These are phyloP conservation scores for Spondyliosoma cantharus DNA, from an alignment of 2,797 vertebrate genomes.

Conservation along the genomic window DNA sequence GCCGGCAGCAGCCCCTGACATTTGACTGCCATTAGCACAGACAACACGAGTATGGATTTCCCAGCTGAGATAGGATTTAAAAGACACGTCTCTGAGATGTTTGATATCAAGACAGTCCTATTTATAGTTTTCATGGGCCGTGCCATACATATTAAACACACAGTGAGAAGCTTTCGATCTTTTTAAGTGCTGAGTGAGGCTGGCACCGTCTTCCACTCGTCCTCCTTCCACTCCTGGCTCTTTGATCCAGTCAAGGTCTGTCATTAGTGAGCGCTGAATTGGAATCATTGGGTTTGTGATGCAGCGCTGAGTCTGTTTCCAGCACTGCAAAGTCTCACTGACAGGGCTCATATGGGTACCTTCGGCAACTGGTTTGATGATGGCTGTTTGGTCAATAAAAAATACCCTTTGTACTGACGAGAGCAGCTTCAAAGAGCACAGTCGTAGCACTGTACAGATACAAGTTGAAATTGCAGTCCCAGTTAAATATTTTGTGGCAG, in stretches of 20 bases:
- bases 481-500: background rate
- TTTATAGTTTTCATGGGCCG: slow-evolving; percentile 46
- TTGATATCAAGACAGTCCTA: slow-evolving; percentile 41
- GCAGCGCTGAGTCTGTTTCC: slow-evolving; percentile 2
- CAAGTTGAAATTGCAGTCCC: background rate
- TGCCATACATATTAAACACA: slow-evolving; percentile 55
- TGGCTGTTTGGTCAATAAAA: background rate
- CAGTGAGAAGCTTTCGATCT: slow-evolving; percentile 31
- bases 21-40: slow-evolving; percentile 50
- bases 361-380: background rate
- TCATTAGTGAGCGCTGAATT: slow-evolving; percentile 31
- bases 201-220: slow-evolving; percentile 21
- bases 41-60: slow-evolving; percentile 56
- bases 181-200: slow-evolving; percentile 40
- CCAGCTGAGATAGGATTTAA: slow-evolving; percentile 49
- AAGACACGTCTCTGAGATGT: slow-evolving; percentile 37
- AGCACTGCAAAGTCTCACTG: background rate
- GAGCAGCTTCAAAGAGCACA: background rate
- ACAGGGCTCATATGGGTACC: background rate
- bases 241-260: slow-evolving; percentile 42
- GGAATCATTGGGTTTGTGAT: slow-evolving; percentile 24
- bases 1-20: slow-evolving; percentile 21
- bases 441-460: background rate
- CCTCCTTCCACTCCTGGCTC: slow-evolving; percentile 21
- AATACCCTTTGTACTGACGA: background rate